Conservation (phyloP, 1,140 invertebrate species). For the Nephotettix cincticeps region DNA sequence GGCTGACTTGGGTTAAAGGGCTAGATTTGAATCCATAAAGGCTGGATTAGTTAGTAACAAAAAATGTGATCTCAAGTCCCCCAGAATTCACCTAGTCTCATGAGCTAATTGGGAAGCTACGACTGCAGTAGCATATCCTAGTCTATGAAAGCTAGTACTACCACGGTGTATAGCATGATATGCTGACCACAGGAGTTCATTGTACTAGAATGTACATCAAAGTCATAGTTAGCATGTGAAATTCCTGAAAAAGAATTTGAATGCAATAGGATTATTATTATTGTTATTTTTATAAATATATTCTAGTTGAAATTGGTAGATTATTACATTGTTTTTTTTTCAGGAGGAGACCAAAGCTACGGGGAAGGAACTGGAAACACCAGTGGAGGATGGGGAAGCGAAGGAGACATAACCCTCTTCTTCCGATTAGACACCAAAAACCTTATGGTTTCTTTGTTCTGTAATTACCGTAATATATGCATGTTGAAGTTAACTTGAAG, state of each 20-base stretch:
- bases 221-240: background rate
- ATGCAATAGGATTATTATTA: background rate
- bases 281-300: background rate
- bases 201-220: background rate
- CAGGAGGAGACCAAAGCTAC: background rate
- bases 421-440: too few species aligned
- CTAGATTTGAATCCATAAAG: too few species aligned
- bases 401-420: too few species aligned
- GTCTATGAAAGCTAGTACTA: background rate
- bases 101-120: too few species aligned
- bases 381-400: background rate
- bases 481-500: too few species aligned
- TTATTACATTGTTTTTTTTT: background rate
- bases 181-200: background rate
- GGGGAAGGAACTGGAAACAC: background rate
- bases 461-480: background rate
- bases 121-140: too few species aligned
- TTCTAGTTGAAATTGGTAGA: background rate
- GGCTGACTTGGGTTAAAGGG: too few species aligned
- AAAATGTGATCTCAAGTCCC: too few species aligned
- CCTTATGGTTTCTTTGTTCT: background rate
- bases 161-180: background rate
- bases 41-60: too few species aligned
- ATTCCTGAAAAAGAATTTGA: background rate
- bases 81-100: too few species aligned